Evolutionary conservation across 2,797 vertebrate genomes (phyloP).

Genomic region (Pyrocephalus nanus): DNA sequence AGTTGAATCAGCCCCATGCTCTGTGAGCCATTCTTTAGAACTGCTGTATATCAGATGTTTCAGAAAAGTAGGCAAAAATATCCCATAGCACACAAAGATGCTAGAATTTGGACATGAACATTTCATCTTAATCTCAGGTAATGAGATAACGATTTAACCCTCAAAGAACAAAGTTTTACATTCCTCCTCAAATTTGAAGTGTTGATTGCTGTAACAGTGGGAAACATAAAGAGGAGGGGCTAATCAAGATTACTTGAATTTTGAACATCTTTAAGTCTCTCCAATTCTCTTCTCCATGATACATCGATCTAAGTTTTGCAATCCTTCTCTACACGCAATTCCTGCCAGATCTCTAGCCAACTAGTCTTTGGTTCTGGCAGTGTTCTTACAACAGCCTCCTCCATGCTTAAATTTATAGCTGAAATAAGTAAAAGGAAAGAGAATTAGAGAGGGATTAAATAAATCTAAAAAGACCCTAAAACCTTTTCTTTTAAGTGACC

Average conservation of each 20-base stretch:
- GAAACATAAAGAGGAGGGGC: not conserved
- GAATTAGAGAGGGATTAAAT: not conserved
- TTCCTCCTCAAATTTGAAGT: not conserved
- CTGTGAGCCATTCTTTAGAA: not conserved
- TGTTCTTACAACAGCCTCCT: constrained; percentile 9
- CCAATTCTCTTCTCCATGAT: not conserved
- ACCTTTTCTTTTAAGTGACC: not conserved
- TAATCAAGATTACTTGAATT: not conserved
- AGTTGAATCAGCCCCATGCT: not conserved
- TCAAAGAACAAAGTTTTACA: not conserved
- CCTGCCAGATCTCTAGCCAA: constrained; percentile 29
- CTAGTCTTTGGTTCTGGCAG: constrained; percentile 30
- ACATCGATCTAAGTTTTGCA: constrained; percentile 12
- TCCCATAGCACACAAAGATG: not conserved
- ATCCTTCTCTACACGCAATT: not conserved
- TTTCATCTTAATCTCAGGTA: not conserved
- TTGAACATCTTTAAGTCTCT: not conserved
- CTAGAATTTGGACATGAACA: not conserved
- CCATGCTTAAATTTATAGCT: constrained; percentile 12
- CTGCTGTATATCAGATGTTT: not conserved
- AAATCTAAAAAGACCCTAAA: not conserved
- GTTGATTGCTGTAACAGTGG: not conserved
- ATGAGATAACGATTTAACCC: not conserved
- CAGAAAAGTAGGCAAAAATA: not conserved
- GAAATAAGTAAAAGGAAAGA: constrained; percentile 9